phyloP scores from a whole-genome alignment of 2,888 invertebrate species.

The Agonopterix alstromeriana region DNA sequence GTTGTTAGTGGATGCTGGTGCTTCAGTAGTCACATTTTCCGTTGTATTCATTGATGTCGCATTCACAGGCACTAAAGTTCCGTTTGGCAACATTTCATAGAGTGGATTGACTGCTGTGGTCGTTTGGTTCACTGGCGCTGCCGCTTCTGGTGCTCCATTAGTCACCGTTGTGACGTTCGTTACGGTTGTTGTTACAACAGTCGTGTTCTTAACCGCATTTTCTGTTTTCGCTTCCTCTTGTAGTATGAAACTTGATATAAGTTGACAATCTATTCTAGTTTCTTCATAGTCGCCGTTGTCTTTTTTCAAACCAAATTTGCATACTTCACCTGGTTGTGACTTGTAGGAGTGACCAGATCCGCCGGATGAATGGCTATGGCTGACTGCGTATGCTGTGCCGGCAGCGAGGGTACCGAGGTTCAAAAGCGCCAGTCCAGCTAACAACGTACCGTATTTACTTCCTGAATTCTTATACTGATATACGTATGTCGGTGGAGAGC shows the following conservation, averaged over 20 bases:
- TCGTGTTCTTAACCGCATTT: conserved; percentile 27
- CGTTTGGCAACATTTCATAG: conserved; percentile 50
- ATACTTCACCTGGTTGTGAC: conserved; percentile 50
- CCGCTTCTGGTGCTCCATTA: conserved; percentile 24
- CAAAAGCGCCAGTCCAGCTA: conserved; percentile 56
- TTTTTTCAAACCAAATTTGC: conserved; percentile 57
- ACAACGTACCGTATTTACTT: conserved; percentile 58
- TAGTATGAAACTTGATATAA: conserved; percentile 57
- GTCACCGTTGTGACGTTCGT: conserved; percentile 55
- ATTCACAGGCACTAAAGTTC: conserved; percentile 47
- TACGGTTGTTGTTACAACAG: conserved; percentile 42
- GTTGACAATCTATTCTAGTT: conserved; percentile 58
- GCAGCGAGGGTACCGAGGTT: conserved; percentile 56
- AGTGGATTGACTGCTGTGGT: conserved; percentile 16
- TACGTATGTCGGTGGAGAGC: conserved; percentile 55
- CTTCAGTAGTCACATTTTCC: conserved; percentile 14
- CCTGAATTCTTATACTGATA: conserved; percentile 60
- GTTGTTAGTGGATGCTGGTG: conserved; percentile 17
- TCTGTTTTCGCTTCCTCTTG: conserved; percentile 31
- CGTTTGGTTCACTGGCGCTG: conserved; percentile 12
- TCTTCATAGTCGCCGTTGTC: conserved; percentile 63
- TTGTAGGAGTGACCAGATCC: conserved; percentile 24
- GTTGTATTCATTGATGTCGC: conserved; percentile 25
- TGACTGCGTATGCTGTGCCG: conserved; percentile 37
- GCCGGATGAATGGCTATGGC: conserved; percentile 20